Base-by-base conservation (phyloP, 2,888 invertebrate genomes). In the Phyllotreta cruciferae region DNA sequence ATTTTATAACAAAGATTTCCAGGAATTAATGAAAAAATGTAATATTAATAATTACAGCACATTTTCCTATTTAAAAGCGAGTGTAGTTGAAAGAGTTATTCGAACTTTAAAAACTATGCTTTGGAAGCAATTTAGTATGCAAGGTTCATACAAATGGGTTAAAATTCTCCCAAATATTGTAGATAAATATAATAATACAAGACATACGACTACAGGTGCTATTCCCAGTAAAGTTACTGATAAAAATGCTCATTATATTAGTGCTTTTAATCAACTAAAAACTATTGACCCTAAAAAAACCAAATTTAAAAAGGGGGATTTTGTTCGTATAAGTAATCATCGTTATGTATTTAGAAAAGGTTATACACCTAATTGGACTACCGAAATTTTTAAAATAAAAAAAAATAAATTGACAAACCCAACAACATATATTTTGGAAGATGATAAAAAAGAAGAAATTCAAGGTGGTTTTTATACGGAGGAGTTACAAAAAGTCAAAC, bases 131-230 rank as follows among this genome's bases (percentile, higher is more conserved):
- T 77, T 76, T 64, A 74, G 73, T 49, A 64, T 71, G 53, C 64
- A 70, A 42, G 76, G 75, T 50, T 68, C 66, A 8, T 77, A 74
- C 62, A 70, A 71, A 65, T 78, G 76, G 75, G 14, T 74, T 38
- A 6, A 55, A 7, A 39, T 60, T 34, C 24, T 66, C 24, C 58
- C 63, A 6, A 36, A 44, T 11, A 45, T 64, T 24, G 47, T 69
- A 41, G 10, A 67, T 11, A 66, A 67, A 24, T 79, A 79, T 63
- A 80, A 79, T 65, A 60, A 73, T 56, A 69, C 62, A n/a, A 74
- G 72, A 64, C 78, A 79, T 73, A 65, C 71, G 34, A 79, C 76
- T 38, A 78, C 78, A 56, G 69, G 69, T 56, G 76, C 78, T 72
- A 71, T 68, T 58, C 77, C 78, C 3, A 62, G 37, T 41, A 71